A percentile compares a stretch with the other conserved stretches of the same genome.
Evolutionary conservation across 2,888 invertebrate genomes (phyloP).

Genomic region (Dioctria rufipes): DNA sequence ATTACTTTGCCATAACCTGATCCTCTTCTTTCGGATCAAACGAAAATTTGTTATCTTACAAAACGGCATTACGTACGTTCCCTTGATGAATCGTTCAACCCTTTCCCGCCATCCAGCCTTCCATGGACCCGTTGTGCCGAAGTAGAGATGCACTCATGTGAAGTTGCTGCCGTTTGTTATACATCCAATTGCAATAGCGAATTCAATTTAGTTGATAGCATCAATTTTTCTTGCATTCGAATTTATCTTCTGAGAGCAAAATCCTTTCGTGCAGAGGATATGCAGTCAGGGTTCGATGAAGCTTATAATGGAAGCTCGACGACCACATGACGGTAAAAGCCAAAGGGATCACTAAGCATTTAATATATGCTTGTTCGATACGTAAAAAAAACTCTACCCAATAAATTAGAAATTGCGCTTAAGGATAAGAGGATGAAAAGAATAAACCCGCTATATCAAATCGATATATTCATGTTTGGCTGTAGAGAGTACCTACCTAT

Average conservation of each 20-base stretch:
- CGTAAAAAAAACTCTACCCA: conserved; percentile 9
- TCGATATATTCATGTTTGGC: no score
- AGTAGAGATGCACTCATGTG: conserved; percentile 53
- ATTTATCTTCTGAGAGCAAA: conserved; percentile 36
- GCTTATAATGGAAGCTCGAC: conserved; percentile 24
- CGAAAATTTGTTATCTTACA: conserved; percentile 49
- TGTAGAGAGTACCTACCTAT: no score
- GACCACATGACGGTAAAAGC: not conserved
- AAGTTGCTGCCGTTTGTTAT: conserved; percentile 55
- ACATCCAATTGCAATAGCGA: conserved; percentile 66
- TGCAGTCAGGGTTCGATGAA: not conserved
- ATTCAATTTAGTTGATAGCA: conserved; percentile 71
- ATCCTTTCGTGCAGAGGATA: not conserved
- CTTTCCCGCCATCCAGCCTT: not conserved
- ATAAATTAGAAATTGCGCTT: conserved; percentile 13
- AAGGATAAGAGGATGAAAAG: no score
- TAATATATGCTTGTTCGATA: conserved; percentile 18
- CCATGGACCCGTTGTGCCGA: not conserved
- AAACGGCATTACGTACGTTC: conserved; percentile 40
- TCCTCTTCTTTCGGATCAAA: conserved; percentile 37
- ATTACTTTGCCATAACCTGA: conserved; percentile 49
- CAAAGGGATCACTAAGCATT: not conserved
- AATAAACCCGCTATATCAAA: no score
- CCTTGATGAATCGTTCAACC: conserved; percentile 29
- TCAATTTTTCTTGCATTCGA: conserved; percentile 61